These are phyloP conservation scores for Ormyrus labotus DNA, from an alignment of 2,888 invertebrate species.

Conservation along the genomic window DNA sequence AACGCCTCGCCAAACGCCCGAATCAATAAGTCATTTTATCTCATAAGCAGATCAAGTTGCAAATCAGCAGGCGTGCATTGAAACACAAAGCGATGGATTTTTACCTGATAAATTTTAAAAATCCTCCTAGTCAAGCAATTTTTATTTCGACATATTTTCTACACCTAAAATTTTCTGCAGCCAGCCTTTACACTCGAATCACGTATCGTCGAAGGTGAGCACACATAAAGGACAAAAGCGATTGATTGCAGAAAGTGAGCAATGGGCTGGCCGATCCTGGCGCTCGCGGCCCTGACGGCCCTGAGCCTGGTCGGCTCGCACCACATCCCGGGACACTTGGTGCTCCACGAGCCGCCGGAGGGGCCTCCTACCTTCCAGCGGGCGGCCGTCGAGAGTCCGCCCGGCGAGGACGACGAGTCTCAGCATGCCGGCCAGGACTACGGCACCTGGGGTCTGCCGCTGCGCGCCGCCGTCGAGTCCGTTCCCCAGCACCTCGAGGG, in stretches of 20 bases:
- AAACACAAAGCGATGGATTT: too few relatives aligned
- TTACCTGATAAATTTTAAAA: too few relatives aligned
- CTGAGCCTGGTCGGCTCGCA: slow-evolving; percentile 63
- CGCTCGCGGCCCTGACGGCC: slow-evolving; percentile 56
- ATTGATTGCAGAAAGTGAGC: slow-evolving; percentile 7
- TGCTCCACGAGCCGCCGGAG: slow-evolving; percentile 31
- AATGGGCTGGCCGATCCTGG: slow-evolving; percentile 62
- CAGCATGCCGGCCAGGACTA: slow-evolving; percentile 61
- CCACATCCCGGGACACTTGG: slow-evolving; percentile 61
- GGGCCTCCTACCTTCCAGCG: slow-evolving; percentile 73
- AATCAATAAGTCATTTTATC: too few relatives aligned
- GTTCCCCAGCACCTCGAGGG: slow-evolving; percentile 61
- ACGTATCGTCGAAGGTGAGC: too few relatives aligned
- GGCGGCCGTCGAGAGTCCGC: slow-evolving; percentile 76
- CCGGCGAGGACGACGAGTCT: slow-evolving; percentile 50
- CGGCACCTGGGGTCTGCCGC: slow-evolving; percentile 78
- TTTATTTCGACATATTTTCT: too few relatives aligned
- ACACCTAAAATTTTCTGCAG: too few relatives aligned
- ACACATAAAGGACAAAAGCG: too few relatives aligned
- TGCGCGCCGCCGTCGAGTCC: slow-evolving; percentile 86
- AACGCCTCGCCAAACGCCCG: too few relatives aligned
- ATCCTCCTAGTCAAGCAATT: too few relatives aligned
- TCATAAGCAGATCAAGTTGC: too few relatives aligned
- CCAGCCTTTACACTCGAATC: too few relatives aligned
- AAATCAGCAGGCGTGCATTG: too few relatives aligned